These are phyloP conservation scores for Erebia palarica DNA, from an alignment of 2,888 invertebrate species.

Conservation along the genomic window DNA sequence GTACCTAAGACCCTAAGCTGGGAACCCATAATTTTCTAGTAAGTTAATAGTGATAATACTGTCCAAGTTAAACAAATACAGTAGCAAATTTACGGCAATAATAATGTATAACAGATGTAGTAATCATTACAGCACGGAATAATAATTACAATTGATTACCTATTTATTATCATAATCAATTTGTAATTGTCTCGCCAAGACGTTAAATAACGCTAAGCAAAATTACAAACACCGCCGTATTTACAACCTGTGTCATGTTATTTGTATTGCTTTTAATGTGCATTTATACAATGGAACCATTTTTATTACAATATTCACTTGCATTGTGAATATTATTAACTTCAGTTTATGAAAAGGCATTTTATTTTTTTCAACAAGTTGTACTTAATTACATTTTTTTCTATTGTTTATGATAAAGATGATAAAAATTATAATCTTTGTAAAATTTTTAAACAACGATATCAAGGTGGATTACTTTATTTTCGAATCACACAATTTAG, in stretches of 20 bases:
- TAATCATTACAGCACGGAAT: slow-evolving; percentile 19
- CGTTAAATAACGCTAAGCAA: slow-evolving; percentile 3
- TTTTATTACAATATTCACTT: neutral
- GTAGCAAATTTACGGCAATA: slow-evolving; percentile 3
- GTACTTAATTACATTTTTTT: neutral
- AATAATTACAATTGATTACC: slow-evolving; percentile 24
- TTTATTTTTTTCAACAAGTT: neutral
- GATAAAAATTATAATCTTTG: neutral
- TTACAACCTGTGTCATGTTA: neutral
- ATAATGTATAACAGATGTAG: slow-evolving; percentile 12
- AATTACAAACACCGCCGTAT: slow-evolving; percentile 13
- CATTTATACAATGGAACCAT: neutral
- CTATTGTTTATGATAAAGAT: neutral
- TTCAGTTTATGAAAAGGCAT: too few relatives aligned
- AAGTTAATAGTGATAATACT: slow-evolving; percentile 12
- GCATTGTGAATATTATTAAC: neutral
- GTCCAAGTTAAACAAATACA: slow-evolving; percentile 19
- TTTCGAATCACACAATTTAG: neutral
- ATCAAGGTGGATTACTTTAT: neutral
- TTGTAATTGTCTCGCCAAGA: slow-evolving; percentile 7
- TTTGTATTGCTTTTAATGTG: neutral
- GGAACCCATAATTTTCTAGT: slow-evolving; percentile 4
- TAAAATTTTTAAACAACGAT: neutral
- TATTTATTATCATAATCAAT: slow-evolving; percentile 17
- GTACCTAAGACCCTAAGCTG: neutral